phyloP scores from a whole-genome alignment of 2,888 invertebrate species.

The Gortyna flavago region DNA sequence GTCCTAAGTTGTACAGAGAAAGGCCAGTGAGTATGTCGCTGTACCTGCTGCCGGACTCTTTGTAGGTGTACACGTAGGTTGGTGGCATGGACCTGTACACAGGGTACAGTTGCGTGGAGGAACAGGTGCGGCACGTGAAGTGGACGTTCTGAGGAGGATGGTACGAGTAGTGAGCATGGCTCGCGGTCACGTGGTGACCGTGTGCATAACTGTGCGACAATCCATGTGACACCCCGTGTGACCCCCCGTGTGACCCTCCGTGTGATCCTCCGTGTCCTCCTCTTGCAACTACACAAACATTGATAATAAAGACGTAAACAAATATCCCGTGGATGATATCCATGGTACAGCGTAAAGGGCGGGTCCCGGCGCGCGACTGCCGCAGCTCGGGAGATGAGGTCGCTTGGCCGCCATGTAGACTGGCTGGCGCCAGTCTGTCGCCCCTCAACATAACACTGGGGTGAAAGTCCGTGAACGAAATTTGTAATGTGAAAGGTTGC shows the following conservation, averaged over 20 bases:
- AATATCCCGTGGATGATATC: constrained; percentile 68
- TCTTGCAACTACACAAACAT: constrained; percentile 78
- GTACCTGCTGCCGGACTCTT: constrained; percentile 80
- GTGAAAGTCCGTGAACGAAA: constrained; percentile 48
- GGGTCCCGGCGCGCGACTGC: constrained; percentile 83
- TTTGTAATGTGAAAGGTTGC: constrained; percentile 23
- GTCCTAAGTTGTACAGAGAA: constrained; percentile 85
- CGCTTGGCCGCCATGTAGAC: constrained; percentile 81
- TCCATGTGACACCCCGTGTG: constrained; percentile 46
- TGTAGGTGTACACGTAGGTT: constrained; percentile 83
- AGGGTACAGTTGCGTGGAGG: constrained; percentile 78
- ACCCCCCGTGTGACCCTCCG: constrained; percentile 40
- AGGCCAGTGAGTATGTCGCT: constrained; percentile 82
- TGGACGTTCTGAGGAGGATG: constrained; percentile 82
- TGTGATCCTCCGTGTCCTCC: constrained; percentile 57
- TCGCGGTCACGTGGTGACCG: constrained; percentile 75
- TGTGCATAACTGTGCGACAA: constrained; percentile 52
- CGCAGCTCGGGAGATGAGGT: constrained; percentile 74
- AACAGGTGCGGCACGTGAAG: constrained; percentile 81
- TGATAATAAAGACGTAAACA: constrained; percentile 70
- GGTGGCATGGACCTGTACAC: constrained; percentile 84
- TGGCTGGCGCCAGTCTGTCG: constrained; percentile 82
- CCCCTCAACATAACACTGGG: constrained; percentile 55
- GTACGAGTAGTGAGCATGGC: constrained; percentile 82
- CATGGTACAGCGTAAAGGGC: constrained; percentile 82